Evolutionary conservation across 2,888 invertebrate genomes (phyloP).

Genomic region (Melinaea marsaeus): DNA sequence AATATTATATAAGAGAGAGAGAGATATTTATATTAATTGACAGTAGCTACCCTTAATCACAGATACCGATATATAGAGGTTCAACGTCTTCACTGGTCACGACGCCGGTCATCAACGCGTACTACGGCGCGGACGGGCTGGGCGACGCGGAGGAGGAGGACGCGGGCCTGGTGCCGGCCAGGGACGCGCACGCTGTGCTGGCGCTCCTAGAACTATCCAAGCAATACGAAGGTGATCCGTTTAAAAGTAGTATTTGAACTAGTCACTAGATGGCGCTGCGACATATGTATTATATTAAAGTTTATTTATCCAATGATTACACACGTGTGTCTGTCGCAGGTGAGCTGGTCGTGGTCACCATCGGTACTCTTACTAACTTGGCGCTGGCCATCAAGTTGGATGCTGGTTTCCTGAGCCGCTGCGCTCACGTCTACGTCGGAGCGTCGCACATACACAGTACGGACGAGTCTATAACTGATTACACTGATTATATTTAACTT

Average conservation of each 20-base stretch:
- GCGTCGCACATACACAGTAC: conserved; percentile 87
- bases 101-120: conserved; percentile 48
- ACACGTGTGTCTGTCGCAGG: conserved; percentile 51
- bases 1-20: too few relatives aligned
- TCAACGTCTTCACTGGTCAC: conserved; percentile 69
- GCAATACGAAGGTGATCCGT: conserved; percentile 66
- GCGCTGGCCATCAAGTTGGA: conserved; percentile 85
- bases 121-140: conserved; percentile 84
- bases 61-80: conserved; percentile 86
- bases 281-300: background rate
- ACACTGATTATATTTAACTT: too few relatives aligned
- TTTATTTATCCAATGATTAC: background rate
- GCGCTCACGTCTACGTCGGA: conserved; percentile 85
- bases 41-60: conserved; percentile 29
- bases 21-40: background rate
- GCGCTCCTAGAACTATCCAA: conserved; percentile 79
- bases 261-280: too few relatives aligned
- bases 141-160: conserved; percentile 78
- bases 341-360: conserved; percentile 79
- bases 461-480: conserved; percentile 22
- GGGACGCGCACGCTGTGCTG: conserved; percentile 77
- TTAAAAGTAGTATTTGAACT: too few relatives aligned
- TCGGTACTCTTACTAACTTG: conserved; percentile 88
- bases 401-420: conserved; percentile 78
- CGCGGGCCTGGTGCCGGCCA: conserved; percentile 59